Percentiles rank a stretch among this genome's conserved stretches.
Conservation (phyloP, 2,797 vertebrate species). For the Enteromius treurensis region DNA sequence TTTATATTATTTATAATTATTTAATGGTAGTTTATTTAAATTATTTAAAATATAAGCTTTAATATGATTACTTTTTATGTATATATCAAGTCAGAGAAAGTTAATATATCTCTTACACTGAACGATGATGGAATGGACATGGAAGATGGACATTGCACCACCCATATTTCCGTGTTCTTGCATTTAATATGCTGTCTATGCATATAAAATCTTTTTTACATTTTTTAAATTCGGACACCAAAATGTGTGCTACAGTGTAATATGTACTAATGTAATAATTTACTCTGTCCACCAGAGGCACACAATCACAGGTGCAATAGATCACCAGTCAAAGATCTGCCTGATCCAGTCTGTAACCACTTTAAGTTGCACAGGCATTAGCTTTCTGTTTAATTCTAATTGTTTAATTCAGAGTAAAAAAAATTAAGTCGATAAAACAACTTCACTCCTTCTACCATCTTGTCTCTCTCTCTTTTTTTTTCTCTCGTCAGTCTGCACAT, state of each 20-base stretch:
- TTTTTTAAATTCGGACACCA: neutral
- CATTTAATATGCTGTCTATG: neutral
- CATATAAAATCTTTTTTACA: neutral
- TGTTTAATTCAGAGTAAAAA: constrained; percentile 10
- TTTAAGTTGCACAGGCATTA: neutral
- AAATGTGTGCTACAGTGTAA: neutral
- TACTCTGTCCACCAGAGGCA: constrained; percentile 30
- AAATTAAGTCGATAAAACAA: neutral
- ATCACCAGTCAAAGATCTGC: neutral
- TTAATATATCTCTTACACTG: neutral
- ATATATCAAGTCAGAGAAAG: neutral
- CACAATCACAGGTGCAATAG: constrained; percentile 40
- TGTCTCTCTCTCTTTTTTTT: neutral
- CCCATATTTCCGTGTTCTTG: neutral
- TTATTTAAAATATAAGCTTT: neutral
- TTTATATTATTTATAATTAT: too few species aligned
- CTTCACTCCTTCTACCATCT: neutral
- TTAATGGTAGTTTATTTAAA: too few species aligned
- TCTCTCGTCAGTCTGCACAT: constrained; percentile 15
- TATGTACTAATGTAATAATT: neutral
- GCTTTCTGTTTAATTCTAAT: constrained; percentile 7
- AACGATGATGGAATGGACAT: neutral
- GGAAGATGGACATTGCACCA: neutral
- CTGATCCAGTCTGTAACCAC: neutral
- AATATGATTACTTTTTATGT: neutral